Evolutionary conservation across 2,113 vertebrate genomes (phyloP), one percentile per base, ranked within the genome.

Genomic region (Electrona antarctica): DNA sequence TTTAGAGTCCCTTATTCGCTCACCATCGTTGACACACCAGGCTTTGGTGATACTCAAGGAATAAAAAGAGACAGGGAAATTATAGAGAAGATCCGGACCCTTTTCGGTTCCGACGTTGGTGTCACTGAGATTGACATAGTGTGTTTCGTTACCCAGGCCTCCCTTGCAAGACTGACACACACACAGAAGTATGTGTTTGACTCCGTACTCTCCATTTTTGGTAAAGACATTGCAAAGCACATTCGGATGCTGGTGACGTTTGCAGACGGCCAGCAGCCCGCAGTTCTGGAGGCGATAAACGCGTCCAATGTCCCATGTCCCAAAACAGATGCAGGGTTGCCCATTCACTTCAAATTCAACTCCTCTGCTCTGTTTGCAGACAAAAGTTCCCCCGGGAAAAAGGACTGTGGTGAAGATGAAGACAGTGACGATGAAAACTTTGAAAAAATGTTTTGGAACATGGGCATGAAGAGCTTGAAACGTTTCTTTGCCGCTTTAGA

Each of bases 21-120:
- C 7, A 90, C 84, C 4, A 76, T 91, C 0, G 82, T 86, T 14
- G 90, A 91, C 71, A 90, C 84, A 0, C 88, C 84, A 7, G 87
- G 83, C 8, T 88, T 90, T 67, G 87, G 76, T 7, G 83, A 89
- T 41, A 85, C 83, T 0, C n/a, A n/a, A n/a, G n/a, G n/a, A 50
- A 78, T 21, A 85, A 85, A 85, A 21, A 83, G 52, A 9, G 86
- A 88, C 61, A 59, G 74, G 46, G 4, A 21, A 15, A 71, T 88
- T 14, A 71, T 45, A 7, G 50, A 77, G 6, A 59, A 79, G 48
- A 69, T 90, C 21, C 56, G 33, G 46, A 8, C 67, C 6, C 80
- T 87, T 47, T 88, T 86, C 12, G 77, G 55, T 12, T 10, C 15
- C 1, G 28, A 4, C 7, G 41, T 51, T 2, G 84, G 79, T 0